These are phyloP conservation scores for Ctenochaetus hawaiiensis DNA, from an alignment of 2,797 vertebrate genomes.

Conservation along the genomic window DNA sequence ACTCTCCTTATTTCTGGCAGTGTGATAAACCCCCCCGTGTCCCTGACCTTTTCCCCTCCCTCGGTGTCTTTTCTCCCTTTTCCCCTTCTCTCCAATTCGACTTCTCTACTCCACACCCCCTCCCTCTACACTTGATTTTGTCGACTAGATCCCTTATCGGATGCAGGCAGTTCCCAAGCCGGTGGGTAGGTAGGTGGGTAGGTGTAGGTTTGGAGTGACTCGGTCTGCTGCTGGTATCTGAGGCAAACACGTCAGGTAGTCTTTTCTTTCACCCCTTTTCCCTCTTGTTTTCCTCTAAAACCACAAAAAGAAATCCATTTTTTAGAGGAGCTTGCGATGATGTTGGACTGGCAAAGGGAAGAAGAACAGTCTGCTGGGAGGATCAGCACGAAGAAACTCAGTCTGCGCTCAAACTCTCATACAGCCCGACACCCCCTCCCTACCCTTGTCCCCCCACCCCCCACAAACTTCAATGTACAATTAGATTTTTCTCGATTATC, in stretches of 20 bases:
- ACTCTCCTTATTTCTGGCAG: conserved; percentile 79
- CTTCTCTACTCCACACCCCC: conserved; percentile 77
- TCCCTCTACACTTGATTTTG: conserved; percentile 75
- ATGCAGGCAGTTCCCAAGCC: conserved; percentile 78
- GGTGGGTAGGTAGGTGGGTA: conserved; percentile 69
- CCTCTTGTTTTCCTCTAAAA: conserved; percentile 25
- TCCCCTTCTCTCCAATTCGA: conserved; percentile 60
- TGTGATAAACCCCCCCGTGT: conserved; percentile 72
- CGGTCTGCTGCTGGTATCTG: conserved; percentile 81
- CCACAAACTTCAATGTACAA: neutral
- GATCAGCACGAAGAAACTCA: conserved; percentile 26
- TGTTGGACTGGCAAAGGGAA: conserved; percentile 42
- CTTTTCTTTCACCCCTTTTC: conserved; percentile 44
- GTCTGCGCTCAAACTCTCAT: conserved; percentile 14
- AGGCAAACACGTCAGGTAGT: conserved; percentile 72
- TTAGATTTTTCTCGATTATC: neutral
- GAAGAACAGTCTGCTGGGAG: conserved; percentile 37
- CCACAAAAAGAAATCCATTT: conserved; percentile 40
- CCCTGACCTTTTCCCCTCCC: conserved; percentile 81
- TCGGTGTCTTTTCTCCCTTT: conserved; percentile 69
- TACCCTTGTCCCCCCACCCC: neutral
- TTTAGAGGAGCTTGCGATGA: conserved; percentile 43
- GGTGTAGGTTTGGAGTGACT: conserved; percentile 72
- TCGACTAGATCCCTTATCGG: conserved; percentile 83
- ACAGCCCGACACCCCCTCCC: neutral